phyloP scores from a whole-genome alignment of 2,113 vertebrate species.

The Tringa solitaria region DNA sequence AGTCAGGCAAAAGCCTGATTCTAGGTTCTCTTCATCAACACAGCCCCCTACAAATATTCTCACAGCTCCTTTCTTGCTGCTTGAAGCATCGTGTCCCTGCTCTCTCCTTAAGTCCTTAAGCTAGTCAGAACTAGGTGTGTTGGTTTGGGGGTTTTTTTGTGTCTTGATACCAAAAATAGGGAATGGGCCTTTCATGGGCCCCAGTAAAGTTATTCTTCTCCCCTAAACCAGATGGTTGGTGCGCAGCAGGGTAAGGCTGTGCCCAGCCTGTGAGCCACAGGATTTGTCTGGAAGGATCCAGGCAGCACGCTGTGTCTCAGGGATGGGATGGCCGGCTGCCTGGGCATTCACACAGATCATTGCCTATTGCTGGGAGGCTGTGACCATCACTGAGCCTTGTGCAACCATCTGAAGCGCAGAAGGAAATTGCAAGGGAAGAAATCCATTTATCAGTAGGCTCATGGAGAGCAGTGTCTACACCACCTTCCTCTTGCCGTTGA shows the following conservation, averaged over 20 bases:
- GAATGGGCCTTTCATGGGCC: background rate
- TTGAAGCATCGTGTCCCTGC: background rate
- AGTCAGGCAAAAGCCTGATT: background rate
- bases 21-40: background rate
- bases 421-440: background rate
- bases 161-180: background rate
- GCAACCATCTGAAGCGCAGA: background rate
- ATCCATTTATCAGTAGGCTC: background rate
- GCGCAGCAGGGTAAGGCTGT: background rate
- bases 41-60: background rate
- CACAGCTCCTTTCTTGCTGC: background rate
- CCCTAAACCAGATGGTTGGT: background rate
- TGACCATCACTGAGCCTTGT: background rate
- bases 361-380: background rate
- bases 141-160: background rate
- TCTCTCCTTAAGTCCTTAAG: background rate
- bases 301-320: background rate
- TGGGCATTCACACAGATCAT: background rate
- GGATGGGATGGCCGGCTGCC: background rate
- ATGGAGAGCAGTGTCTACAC: background rate
- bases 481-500: background rate
- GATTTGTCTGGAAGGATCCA: background rate
- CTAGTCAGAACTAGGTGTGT: background rate
- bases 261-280: background rate
- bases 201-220: background rate